Evolutionary conservation across 2,888 invertebrate species (phyloP).

Genomic region (Ochlodes sylvanus): DNA sequence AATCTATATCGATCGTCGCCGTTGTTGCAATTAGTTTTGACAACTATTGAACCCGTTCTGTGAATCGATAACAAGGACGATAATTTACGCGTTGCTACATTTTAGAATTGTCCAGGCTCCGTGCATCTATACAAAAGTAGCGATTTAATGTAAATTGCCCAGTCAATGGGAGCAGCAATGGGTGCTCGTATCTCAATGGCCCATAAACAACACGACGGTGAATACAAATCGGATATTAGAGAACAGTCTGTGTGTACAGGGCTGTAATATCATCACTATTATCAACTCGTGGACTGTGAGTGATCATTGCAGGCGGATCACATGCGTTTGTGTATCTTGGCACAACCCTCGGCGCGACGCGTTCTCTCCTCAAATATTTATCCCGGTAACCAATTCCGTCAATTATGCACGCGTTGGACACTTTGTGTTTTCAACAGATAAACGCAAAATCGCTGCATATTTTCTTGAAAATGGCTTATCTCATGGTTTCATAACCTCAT

Average conservation of each 20-base stretch:
- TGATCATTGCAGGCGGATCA: conserved; percentile 58
- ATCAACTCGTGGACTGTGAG: conserved; percentile 64
- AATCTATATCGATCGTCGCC: too few relatives aligned
- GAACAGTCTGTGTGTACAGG: conserved; percentile 59
- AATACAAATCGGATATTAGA: conserved; percentile 83
- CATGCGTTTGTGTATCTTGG: conserved; percentile 58
- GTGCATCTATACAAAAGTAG: conserved; percentile 68
- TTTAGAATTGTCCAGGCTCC: conserved; percentile 24
- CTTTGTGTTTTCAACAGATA: conserved; percentile 10
- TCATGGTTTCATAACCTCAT: too few relatives aligned
- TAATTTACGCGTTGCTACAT: conserved; percentile 32
- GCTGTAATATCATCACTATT: conserved; percentile 58
- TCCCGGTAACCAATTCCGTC: conserved; percentile 45
- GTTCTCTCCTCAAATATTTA: conserved; percentile 47
- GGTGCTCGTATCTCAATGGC: conserved; percentile 74
- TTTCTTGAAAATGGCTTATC: too few relatives aligned
- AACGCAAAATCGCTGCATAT: conserved; percentile 9
- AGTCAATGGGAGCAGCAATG: conserved; percentile 62
- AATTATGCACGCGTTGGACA: conserved; percentile 42
- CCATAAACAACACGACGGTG: conserved; percentile 80
- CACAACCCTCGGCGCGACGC: conserved; percentile 47
- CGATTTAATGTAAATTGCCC: conserved; percentile 73
- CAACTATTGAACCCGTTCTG: conserved; percentile 3
- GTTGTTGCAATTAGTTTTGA: neutral
- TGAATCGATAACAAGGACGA: conserved; percentile 14